phyloP scores from a whole-genome alignment of 2,797 vertebrate species.

The Potorous gilbertii region DNA sequence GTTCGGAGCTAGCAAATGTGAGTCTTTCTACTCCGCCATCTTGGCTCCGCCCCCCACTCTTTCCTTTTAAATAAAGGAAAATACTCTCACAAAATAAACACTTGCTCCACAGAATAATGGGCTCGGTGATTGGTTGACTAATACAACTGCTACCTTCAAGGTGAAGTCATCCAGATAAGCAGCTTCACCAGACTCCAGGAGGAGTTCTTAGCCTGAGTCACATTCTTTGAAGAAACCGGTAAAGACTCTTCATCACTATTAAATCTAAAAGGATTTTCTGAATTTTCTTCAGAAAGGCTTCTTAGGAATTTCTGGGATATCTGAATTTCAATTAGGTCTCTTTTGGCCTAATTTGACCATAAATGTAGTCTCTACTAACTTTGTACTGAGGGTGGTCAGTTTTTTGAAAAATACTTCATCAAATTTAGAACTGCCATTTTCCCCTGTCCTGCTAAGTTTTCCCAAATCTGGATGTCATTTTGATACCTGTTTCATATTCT shows the following conservation, averaged over 20 bases:
- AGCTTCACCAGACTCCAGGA: slow-evolving; percentile 82
- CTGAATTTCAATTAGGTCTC: slow-evolving; percentile 90
- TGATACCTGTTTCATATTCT: slow-evolving; percentile 97
- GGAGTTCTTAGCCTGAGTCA: slow-evolving; percentile 86
- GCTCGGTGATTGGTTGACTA: slow-evolving; percentile 79
- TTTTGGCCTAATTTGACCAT: slow-evolving; percentile 96
- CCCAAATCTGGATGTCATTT: slow-evolving; percentile 99
- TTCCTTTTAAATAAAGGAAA: slow-evolving; percentile 81
- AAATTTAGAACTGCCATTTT: slow-evolving; percentile 98
- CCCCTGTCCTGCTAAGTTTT: slow-evolving; percentile 98
- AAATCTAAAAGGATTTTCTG: slow-evolving; percentile 97
- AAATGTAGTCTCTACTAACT: slow-evolving; percentile 99
- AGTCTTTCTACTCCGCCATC: no score
- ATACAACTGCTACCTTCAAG: slow-evolving; percentile 86
- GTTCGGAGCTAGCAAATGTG: no score
- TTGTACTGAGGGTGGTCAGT: slow-evolving; percentile 96
- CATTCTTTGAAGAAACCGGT: slow-evolving; percentile 90
- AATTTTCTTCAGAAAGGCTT: slow-evolving; percentile 89
- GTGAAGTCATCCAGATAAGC: slow-evolving; percentile 83
- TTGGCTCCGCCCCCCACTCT: no score
- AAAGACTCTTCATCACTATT: slow-evolving; percentile 98
- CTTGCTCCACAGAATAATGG: slow-evolving; percentile 80
- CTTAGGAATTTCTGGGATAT: slow-evolving; percentile 91
- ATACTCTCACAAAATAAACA: slow-evolving; percentile 81
- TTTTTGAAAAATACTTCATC: slow-evolving; percentile 98